These are phyloP conservation scores for Macaca nemestrina DNA, from an alignment of 2,113 vertebrate genomes.

Conservation along the genomic window DNA sequence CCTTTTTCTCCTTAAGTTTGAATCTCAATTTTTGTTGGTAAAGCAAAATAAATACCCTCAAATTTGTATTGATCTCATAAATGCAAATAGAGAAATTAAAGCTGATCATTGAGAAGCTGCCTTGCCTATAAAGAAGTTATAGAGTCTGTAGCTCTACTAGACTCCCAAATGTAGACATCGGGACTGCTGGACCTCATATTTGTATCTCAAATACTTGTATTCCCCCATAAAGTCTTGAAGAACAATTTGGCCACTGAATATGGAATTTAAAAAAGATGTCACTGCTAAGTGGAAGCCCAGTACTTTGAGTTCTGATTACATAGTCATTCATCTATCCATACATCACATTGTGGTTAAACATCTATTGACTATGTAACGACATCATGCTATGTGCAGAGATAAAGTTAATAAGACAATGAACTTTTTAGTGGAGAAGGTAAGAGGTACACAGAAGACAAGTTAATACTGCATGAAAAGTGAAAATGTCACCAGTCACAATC, in stretches of 20 bases:
- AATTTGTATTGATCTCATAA: background rate
- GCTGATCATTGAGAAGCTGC: background rate
- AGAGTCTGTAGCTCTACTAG: background rate
- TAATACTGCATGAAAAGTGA: background rate
- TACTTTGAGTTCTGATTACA: background rate
- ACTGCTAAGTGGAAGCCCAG: background rate
- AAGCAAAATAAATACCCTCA: background rate
- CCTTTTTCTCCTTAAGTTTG: background rate
- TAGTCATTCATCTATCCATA: background rate
- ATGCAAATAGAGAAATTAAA: background rate
- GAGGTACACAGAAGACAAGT: background rate
- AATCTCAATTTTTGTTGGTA: background rate
- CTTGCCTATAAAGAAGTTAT: background rate
- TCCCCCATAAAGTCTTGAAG: background rate
- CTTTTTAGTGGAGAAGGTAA: background rate
- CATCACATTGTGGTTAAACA: background rate
- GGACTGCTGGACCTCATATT: background rate
- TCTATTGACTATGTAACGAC: background rate
- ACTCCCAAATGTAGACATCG: background rate
- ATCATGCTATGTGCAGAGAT: background rate
- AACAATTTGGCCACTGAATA: background rate
- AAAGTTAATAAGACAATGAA: constrained; percentile 16
- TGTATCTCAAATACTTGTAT: background rate
- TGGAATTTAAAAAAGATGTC: background rate
- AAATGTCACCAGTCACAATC: background rate